Conservation (phyloP, 2,888 invertebrate genomes). For the Chaetoderma sp. region DNA sequence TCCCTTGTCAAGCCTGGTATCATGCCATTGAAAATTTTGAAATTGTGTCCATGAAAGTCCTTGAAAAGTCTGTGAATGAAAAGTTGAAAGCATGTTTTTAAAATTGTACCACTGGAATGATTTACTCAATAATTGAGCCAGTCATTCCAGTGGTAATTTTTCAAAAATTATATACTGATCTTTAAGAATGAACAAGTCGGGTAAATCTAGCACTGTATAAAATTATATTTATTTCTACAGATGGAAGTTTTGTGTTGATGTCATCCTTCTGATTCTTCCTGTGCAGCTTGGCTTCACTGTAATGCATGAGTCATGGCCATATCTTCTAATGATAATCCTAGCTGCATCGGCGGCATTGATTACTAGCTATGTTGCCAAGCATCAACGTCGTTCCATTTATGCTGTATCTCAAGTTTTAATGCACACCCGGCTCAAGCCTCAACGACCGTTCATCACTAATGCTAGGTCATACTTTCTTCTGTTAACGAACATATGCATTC, state of each 20-base stretch:
- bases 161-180: too few species aligned
- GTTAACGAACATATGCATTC: slow-evolving; percentile 77
- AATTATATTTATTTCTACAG: slow-evolving; percentile 32
- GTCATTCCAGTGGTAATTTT: too few species aligned
- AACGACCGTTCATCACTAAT: slow-evolving; percentile 54
- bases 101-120: too few species aligned
- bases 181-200: too few species aligned
- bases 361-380: not conserved
- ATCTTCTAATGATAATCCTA: slow-evolving; percentile 10
- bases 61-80: too few species aligned
- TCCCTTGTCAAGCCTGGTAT: too few species aligned
- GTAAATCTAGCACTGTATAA: too few species aligned
- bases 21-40: too few species aligned
- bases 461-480: slow-evolving; percentile 57
- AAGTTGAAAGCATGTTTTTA: too few species aligned
- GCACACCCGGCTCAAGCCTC: slow-evolving; percentile 32
- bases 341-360: not conserved
- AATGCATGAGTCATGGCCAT: slow-evolving; percentile 30
- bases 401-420: slow-evolving; percentile 1
- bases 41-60: too few species aligned
- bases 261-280: slow-evolving; percentile 48
- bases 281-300: slow-evolving; percentile 43
- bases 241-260: slow-evolving; percentile 42
- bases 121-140: too few species aligned
- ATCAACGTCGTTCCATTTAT: not conserved